These are phyloP conservation scores for Drosophila nr. perissopoda DNA, from an alignment of 2,888 invertebrate genomes.

Conservation along the genomic window DNA sequence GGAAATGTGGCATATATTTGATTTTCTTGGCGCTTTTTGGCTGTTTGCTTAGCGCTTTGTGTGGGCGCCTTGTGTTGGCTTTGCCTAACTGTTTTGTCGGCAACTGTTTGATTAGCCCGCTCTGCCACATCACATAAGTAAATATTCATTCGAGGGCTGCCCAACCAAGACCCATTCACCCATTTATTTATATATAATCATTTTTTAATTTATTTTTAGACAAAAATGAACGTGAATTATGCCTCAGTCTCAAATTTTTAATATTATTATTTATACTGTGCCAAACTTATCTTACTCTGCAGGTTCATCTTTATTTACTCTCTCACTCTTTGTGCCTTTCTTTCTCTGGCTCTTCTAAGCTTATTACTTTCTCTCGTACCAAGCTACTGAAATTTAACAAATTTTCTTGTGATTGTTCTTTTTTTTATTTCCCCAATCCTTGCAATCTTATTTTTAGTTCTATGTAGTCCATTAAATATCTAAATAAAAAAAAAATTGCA, in stretches of 20 bases:
- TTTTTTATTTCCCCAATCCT: not conserved
- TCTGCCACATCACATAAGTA: slow-evolving; percentile 45
- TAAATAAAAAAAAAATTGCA: too few relatives aligned
- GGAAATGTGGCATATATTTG: slow-evolving; percentile 29
- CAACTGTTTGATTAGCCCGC: slow-evolving; percentile 68
- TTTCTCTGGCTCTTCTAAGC: not conserved
- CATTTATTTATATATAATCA: not conserved
- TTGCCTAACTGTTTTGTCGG: slow-evolving; percentile 51
- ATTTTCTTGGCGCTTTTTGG: slow-evolving; percentile 26
- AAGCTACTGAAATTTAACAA: not conserved
- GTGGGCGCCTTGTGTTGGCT: slow-evolving; percentile 39
- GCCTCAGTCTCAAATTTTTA: not conserved
- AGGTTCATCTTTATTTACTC: not conserved
- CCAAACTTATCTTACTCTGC: not conserved
- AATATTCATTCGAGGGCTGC: slow-evolving; percentile 34
- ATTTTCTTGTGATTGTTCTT: not conserved
- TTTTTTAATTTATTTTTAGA: not conserved
- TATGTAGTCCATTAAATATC: too few relatives aligned
- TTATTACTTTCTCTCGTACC: not conserved
- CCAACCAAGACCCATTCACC: not conserved
- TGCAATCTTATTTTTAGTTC: not conserved
- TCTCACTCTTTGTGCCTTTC: not conserved
- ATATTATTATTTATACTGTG: not conserved
- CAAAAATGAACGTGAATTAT: not conserved
- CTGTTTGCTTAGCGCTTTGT: slow-evolving; percentile 52